phyloP scores from a whole-genome alignment of 2,797 vertebrate species.

The Tolypeutes matacus region DNA sequence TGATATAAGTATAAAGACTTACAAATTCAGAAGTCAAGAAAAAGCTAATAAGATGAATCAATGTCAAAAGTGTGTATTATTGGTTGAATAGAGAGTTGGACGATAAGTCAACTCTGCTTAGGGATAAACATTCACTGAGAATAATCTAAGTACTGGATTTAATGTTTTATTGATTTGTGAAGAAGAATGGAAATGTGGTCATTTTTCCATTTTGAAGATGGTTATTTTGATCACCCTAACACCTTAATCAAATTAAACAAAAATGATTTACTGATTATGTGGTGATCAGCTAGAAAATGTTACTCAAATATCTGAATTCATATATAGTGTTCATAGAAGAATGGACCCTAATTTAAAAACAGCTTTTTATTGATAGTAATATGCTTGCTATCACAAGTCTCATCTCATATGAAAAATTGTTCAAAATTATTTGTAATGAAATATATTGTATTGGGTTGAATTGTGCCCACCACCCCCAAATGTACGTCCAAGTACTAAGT shows the following conservation, averaged over 20 bases:
- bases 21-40: not conserved
- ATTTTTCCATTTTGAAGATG: constrained; percentile 1
- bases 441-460: not conserved
- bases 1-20: constrained; percentile 22
- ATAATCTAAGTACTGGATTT: not conserved
- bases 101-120: constrained; percentile 13
- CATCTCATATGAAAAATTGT: not conserved
- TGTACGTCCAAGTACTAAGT: not conserved
- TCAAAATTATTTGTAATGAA: constrained; percentile 51
- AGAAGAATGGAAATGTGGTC: not conserved
- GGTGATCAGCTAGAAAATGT: not conserved
- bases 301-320: not conserved
- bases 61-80: not conserved
- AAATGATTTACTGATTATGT: not conserved
- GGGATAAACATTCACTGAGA: constrained; percentile 8
- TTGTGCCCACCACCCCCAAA: not conserved
- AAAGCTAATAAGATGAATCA: constrained; percentile 36
- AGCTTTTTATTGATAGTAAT: constrained; percentile 18
- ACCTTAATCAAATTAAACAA: not conserved
- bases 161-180: constrained; percentile 4
- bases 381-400: not conserved
- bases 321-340: not conserved
- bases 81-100: constrained; percentile 31
- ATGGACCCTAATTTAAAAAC: not conserved
- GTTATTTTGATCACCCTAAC: constrained; percentile 50